phyloP scores from a whole-genome alignment of 2,797 vertebrate species.

The Tokudaia tokunoshimensis region DNA sequence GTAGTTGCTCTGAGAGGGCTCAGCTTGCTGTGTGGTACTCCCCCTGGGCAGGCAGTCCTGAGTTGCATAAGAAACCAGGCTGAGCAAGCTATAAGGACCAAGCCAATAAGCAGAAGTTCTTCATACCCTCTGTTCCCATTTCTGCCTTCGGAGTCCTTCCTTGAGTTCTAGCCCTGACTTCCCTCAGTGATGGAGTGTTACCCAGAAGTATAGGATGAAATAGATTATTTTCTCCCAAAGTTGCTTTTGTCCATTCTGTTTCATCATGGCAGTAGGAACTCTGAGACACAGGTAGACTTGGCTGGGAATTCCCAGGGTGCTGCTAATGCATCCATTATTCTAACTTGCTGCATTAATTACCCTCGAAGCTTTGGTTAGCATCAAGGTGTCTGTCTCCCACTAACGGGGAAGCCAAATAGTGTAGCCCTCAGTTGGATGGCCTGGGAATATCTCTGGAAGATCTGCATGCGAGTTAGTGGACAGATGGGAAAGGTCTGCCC shows the following conservation, averaged over 20 bases:
- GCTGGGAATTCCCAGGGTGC: too few species aligned
- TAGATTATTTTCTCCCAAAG: neutral
- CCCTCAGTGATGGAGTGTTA: neutral
- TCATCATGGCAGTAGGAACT: neutral
- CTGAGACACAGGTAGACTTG: neutral
- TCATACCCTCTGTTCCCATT: neutral
- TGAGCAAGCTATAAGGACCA: neutral
- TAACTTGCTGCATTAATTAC: neutral
- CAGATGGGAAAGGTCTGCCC: neutral
- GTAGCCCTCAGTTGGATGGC: too few species aligned
- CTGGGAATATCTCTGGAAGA: neutral
- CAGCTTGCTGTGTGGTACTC: too few species aligned
- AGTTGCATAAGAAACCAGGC: neutral
- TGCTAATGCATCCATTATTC: neutral
- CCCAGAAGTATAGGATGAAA: neutral
- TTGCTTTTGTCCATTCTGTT: neutral
- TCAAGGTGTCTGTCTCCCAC: neutral
- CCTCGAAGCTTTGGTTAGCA: neutral
- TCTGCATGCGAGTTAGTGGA: neutral
- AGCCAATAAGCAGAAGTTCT: neutral
- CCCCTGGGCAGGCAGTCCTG: neutral
- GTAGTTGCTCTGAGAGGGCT: neutral
- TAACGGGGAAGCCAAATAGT: neutral
- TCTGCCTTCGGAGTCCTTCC: neutral
- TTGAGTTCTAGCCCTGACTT: neutral